A percentile compares a stretch with the other conserved stretches of the same genome.
phyloP scores from a whole-genome alignment of 2,888 invertebrate species.

The Netelia melanura region DNA sequence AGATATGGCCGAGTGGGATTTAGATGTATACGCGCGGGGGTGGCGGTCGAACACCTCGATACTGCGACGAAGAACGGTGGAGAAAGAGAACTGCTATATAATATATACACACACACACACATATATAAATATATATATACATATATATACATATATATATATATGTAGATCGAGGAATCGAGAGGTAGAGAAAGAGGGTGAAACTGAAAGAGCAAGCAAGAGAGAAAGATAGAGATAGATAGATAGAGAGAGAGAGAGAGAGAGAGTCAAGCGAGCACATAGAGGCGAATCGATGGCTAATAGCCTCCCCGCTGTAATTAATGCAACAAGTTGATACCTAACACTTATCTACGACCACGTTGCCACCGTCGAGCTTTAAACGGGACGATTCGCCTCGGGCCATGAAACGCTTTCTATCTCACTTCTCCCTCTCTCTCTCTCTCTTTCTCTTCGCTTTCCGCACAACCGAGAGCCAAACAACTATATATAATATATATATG shows the following conservation, averaged over 20 bases:
- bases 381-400: conserved; percentile 72
- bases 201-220: conserved; percentile 37
- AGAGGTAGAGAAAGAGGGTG: conserved; percentile 27
- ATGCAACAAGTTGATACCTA: conserved; percentile 85
- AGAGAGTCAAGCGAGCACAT: conserved; percentile 74
- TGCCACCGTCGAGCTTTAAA: conserved; percentile 70
- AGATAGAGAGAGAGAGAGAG: conserved; percentile 76
- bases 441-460: conserved; percentile 54
- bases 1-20: conserved; percentile 57
- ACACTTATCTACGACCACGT: conserved; percentile 80
- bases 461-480: conserved; percentile 59
- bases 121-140: not conserved
- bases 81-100: conserved; percentile 42
- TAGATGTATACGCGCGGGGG: conserved; percentile 51
- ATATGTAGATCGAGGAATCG: conserved; percentile 44
- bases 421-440: conserved; percentile 37
- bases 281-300: conserved; percentile 83
- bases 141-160: not conserved
- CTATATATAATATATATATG: conserved; percentile 43
- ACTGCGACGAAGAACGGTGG: conserved; percentile 30
- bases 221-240: conserved; percentile 59
- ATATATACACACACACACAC: conserved; percentile 18
- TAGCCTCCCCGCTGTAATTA: conserved; percentile 83
- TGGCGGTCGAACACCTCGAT: conserved; percentile 3
- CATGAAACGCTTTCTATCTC: conserved; percentile 69